A percentile compares a stretch with the other conserved stretches of the same genome.
These are phyloP conservation scores for Lasioglossum leucozonium DNA, from an alignment of 2,888 invertebrate species.

Conservation along the genomic window DNA sequence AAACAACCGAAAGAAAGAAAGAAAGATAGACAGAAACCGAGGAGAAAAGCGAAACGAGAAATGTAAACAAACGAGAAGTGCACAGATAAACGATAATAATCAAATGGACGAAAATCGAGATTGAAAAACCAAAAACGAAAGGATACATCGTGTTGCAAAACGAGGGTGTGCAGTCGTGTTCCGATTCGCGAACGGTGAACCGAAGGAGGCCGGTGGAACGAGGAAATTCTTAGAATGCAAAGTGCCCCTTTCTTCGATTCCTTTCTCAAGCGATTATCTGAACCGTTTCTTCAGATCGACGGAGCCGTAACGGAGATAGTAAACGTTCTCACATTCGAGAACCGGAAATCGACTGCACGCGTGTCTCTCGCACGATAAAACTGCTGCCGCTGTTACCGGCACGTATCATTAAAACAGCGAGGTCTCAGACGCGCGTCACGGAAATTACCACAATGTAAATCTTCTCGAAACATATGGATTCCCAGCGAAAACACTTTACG, in stretches of 20 bases:
- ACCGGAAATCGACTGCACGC: conserved; percentile 25
- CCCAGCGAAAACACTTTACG: neutral
- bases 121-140: no score
- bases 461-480: neutral
- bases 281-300: neutral
- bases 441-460: neutral
- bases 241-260: neutral
- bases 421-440: neutral
- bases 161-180: conserved; percentile 16
- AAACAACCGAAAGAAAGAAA: neutral
- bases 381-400: neutral
- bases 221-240: conserved; percentile 6
- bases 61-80: conserved; percentile 17
- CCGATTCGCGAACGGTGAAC: neutral
- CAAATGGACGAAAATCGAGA: conserved; percentile 16
- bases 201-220: neutral
- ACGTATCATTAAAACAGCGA: neutral
- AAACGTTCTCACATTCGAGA: neutral
- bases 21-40: neutral
- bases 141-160: neutral
- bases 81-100: conserved; percentile 34
- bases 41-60: conserved; percentile 21
- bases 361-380: neutral
- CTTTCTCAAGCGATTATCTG: conserved; percentile 6
- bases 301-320: conserved; percentile 20